These are phyloP conservation scores for Apogon talboti DNA, from an alignment of 2,797 vertebrate species.

Conservation along the genomic window DNA sequence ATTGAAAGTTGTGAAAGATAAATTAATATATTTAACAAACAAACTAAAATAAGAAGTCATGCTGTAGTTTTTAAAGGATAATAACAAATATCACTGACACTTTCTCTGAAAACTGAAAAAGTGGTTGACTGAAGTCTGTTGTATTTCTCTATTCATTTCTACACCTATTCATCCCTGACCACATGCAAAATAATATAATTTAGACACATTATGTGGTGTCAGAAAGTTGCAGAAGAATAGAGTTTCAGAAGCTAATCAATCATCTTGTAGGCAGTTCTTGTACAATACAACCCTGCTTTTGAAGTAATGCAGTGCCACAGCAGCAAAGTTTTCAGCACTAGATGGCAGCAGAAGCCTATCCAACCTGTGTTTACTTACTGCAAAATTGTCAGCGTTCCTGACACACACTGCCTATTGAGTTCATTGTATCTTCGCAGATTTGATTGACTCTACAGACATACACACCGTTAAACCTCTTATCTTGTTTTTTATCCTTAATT, in stretches of 20 bases:
- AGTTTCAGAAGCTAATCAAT: neutral
- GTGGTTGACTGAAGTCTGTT: too few species aligned
- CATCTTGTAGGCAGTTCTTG: neutral
- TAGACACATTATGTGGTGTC: too few species aligned
- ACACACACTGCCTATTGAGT: conserved; percentile 12
- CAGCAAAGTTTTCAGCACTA: conserved; percentile 18
- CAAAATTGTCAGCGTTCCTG: neutral
- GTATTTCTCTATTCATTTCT: too few species aligned
- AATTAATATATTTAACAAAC: neutral
- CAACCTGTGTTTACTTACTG: neutral
- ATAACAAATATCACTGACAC: too few species aligned
- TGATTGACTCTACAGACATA: neutral
- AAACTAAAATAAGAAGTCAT: too few species aligned
- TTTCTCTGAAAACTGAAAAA: too few species aligned
- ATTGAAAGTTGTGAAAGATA: neutral
- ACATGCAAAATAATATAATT: too few species aligned
- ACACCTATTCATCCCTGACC: too few species aligned
- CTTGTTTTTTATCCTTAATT: neutral
- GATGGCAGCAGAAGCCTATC: conserved; percentile 49
- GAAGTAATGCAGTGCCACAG: neutral
- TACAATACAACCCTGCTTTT: neutral
- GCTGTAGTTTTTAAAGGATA: too few species aligned
- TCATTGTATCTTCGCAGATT: conserved; percentile 26
- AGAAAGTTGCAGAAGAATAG: neutral
- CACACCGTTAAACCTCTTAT: conserved; percentile 6